These are phyloP conservation scores for Drosophila kikkawai DNA, from an alignment of 1,140 invertebrate species.

Conservation along the genomic window DNA sequence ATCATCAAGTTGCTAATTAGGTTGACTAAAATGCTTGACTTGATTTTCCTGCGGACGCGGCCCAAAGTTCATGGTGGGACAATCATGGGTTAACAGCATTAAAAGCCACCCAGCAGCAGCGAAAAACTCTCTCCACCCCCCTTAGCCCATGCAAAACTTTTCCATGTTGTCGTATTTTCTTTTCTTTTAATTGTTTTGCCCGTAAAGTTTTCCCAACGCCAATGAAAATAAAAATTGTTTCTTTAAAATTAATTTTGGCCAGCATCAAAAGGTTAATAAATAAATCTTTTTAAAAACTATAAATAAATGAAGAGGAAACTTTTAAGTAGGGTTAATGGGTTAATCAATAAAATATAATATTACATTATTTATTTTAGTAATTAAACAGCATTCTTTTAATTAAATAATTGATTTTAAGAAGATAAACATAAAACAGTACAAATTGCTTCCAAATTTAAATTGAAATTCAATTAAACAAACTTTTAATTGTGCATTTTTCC, in stretches of 20 bases:
- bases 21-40: conserved; percentile 66
- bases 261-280: conserved; percentile 28
- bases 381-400: no score
- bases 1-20: conserved; percentile 82
- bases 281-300: conserved; percentile 37
- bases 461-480: background rate
- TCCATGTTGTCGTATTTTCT: conserved; percentile 1
- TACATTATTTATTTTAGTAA: background rate
- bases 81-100: conserved; percentile 16
- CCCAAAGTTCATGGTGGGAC: conserved; percentile 50
- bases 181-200: conserved; percentile 25
- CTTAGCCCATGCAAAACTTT: conserved; percentile 31
- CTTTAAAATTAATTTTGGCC: conserved; percentile 19
- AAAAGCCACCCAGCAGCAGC: conserved; percentile 12
- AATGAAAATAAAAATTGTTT: conserved; percentile 6
- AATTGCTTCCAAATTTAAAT: no score
- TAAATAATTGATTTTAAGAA: background rate
- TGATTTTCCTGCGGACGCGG: conserved; percentile 14
- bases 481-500: conserved; percentile 5
- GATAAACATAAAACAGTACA: no score
- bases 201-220: conserved; percentile 17
- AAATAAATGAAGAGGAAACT: background rate
- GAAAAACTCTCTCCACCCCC: background rate
- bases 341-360: background rate
- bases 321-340: background rate